These are phyloP conservation scores for Xanthostigma xanthostigma DNA, from an alignment of 2,888 invertebrate genomes.

Conservation along the genomic window DNA sequence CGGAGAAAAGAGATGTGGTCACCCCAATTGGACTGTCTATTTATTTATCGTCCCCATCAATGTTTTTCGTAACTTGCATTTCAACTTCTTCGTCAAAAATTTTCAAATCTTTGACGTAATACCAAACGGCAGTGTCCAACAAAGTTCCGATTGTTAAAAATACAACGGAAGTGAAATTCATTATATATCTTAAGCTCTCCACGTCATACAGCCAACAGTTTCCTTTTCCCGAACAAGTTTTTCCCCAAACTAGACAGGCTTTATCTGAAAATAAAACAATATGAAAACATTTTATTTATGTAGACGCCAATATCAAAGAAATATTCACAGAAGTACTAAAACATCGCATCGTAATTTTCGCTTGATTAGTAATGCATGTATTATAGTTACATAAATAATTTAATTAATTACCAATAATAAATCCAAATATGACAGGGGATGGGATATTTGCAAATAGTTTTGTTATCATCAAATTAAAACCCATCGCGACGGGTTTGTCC, in stretches of 20 bases:
- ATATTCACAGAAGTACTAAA: too few relatives aligned
- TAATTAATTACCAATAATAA: slow-evolving; percentile 40
- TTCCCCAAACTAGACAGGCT: slow-evolving; percentile 51
- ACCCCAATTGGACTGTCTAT: too few relatives aligned
- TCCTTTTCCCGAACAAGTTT: slow-evolving; percentile 42
- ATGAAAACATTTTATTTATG: too few relatives aligned
- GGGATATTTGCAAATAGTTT: slow-evolving; percentile 60
- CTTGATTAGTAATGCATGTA: too few relatives aligned
- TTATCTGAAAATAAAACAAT: slow-evolving; percentile 31
- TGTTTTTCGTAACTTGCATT: slow-evolving; percentile 22
- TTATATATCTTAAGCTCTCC: slow-evolving; percentile 36
- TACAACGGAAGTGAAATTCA: slow-evolving; percentile 39
- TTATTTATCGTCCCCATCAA: too few relatives aligned
- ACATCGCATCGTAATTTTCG: too few relatives aligned
- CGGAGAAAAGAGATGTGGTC: too few relatives aligned
- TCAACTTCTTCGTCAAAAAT: slow-evolving; percentile 42
- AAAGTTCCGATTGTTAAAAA: slow-evolving; percentile 39
- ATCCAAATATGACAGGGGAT: slow-evolving; percentile 61
- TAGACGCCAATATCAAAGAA: too few relatives aligned
- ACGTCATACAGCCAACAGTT: slow-evolving; percentile 55
- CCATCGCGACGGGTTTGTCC: slow-evolving; percentile 58
- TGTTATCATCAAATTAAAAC: slow-evolving; percentile 50
- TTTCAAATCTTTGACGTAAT: slow-evolving; percentile 48
- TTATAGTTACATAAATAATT: too few relatives aligned
- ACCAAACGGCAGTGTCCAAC: slow-evolving; percentile 44